phyloP scores from a whole-genome alignment of 2,888 invertebrate genomes.

The Ichneumoninae sp. region DNA sequence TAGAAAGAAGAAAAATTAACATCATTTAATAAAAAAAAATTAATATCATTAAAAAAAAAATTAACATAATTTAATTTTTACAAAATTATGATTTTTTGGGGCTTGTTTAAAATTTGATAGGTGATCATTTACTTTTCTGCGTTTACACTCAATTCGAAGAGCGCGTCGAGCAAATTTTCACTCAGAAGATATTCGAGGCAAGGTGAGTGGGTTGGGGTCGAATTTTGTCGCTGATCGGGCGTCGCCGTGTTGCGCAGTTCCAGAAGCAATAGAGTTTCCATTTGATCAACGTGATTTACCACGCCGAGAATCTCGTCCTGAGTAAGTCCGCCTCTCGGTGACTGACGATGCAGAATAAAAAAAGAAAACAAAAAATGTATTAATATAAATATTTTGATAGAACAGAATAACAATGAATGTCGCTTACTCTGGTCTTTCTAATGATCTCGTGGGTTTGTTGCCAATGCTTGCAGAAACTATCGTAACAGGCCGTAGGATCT shows the following conservation, averaged over 20 bases:
- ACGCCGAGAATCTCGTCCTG: slow-evolving; percentile 96
- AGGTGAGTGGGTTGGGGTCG: slow-evolving; percentile 86
- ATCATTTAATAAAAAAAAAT: not conserved
- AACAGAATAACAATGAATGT: not conserved
- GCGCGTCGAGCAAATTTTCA: slow-evolving; percentile 93
- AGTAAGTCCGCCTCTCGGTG: slow-evolving; percentile 85
- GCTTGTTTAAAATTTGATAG: not conserved
- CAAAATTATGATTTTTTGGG: not conserved
- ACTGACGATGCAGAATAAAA: slow-evolving; percentile 78
- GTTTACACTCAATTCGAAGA: slow-evolving; percentile 93
- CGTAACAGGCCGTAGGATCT: slow-evolving; percentile 95
- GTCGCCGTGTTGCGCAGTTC: slow-evolving; percentile 88
- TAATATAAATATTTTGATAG: slow-evolving; percentile 49
- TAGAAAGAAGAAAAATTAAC: slow-evolving; percentile 79
- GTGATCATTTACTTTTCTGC: slow-evolving; percentile 88
- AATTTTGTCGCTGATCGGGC: slow-evolving; percentile 82
- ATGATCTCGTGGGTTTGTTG: slow-evolving; percentile 95
- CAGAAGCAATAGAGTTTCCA: slow-evolving; percentile 92
- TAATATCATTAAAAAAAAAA: not conserved
- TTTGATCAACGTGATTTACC: slow-evolving; percentile 95
- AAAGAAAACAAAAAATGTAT: not conserved
- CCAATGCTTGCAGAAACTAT: slow-evolving; percentile 97
- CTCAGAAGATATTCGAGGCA: slow-evolving; percentile 93
- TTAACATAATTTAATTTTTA: not conserved
- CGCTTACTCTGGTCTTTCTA: slow-evolving; percentile 88